Evolutionary conservation across 2,797 vertebrate genomes (phyloP), one percentile per base, ranked within the genome.

Genomic region (Melanotaenia parkinsoni): DNA sequence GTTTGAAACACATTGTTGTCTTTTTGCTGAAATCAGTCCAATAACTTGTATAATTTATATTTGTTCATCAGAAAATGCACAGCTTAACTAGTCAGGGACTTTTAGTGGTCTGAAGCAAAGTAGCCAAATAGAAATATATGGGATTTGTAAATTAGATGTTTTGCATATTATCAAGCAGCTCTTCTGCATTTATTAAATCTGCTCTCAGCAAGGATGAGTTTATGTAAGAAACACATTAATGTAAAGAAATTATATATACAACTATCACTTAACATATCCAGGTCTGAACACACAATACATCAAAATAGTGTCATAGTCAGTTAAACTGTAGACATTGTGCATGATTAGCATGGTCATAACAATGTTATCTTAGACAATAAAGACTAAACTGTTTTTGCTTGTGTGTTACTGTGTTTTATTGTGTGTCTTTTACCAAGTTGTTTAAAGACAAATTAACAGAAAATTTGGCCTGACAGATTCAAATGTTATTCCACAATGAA

Each of bases 321-420:
- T 54, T 61, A 37, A 77, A 73, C n/a, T 82, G 70, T 81, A 79
- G 53, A 86, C 76, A 77, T 77, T 90, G 75, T 88, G 90, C 91
- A 93, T 91, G 89, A 51, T 77, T 79, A 80, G 90, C 92, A 92
- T 93, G 92, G 69, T 87, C 79, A 86, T 79, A 67, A 63, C 37
- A 71, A 63, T 76, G 62, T 75, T 80, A 84, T 70, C 57, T 40
- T 58, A 83, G 79, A 78, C 75, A 92, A 93, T 92, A 93, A 94
- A 93, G 76, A 33, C 20, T 68, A 33, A 81, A 82, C 51, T 50
- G 30, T 74, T 65, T 76, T 61, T 80, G 22, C 66, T 47, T 73
- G 35, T 74, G 22, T 76, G 26, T 62, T 54, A 51, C 47, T 81
- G 30, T 78, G 63, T 84, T 20, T 11, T 45, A 20, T 3, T 30